A percentile compares a stretch with the other conserved stretches of the same genome.
phyloP scores from a whole-genome alignment of 2,797 vertebrate genomes.

The Peromyscus attwateri region DNA sequence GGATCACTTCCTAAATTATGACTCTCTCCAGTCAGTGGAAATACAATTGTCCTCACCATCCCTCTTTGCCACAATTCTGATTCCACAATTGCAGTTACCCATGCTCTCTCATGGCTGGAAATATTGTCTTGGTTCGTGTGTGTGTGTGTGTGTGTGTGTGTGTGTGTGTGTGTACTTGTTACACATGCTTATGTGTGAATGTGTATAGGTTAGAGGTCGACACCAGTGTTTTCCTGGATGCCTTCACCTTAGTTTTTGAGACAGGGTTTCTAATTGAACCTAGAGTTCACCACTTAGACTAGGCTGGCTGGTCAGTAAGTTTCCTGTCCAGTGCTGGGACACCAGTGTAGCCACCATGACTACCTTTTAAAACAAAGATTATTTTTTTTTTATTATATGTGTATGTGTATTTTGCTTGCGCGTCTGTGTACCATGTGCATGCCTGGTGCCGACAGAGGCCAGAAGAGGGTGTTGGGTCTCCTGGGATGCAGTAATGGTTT shows the following conservation, averaged over 20 bases:
- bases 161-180: not conserved
- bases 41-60: no score
- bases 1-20: rapidly evolving
- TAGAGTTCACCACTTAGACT: not conserved
- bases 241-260: not conserved
- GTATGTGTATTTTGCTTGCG: no score
- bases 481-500: not conserved
- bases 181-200: not conserved
- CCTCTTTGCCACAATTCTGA: no score
- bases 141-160: not conserved
- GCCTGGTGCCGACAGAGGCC: not conserved
- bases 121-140: no score
- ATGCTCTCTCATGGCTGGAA: not conserved
- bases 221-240: not conserved
- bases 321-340: no score
- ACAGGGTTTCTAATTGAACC: not conserved
- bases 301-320: no score
- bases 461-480: not conserved
- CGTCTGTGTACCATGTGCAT: no score
- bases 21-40: not conserved
- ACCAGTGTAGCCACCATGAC: no score
- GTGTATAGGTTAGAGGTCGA: not conserved
- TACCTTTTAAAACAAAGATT: no score
- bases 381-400: no score
- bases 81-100: not conserved